Percentiles rank a stretch among this genome's conserved stretches.
These are phyloP conservation scores for Geotrupes spiniger DNA, from an alignment of 2,888 invertebrate genomes.

Conservation along the genomic window DNA sequence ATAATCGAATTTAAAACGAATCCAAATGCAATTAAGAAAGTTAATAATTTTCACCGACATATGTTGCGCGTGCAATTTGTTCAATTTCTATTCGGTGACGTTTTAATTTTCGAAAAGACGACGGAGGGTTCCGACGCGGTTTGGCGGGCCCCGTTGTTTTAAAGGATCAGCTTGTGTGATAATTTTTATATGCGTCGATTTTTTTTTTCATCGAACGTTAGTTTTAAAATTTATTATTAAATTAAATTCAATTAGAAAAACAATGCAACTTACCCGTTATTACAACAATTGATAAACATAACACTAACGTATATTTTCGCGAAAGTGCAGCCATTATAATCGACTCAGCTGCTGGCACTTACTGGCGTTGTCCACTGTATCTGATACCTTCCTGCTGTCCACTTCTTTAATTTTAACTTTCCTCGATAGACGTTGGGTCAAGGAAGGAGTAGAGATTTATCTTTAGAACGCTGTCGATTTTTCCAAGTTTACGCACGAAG, in stretches of 20 bases:
- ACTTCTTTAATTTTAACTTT: constrained; percentile 21
- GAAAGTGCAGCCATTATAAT: constrained; percentile 1
- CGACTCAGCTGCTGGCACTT: constrained; percentile 18
- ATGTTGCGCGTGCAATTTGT: too few relatives aligned
- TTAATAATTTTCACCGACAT: too few relatives aligned
- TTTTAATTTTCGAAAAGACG: neutral
- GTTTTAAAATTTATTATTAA: too few relatives aligned
- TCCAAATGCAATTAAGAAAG: too few relatives aligned
- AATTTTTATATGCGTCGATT: too few relatives aligned
- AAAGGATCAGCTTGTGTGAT: too few relatives aligned
- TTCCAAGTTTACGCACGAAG: too few relatives aligned
- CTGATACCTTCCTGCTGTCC: constrained; percentile 17
- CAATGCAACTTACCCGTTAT: constrained; percentile 15
- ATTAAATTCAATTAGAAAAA: neutral
- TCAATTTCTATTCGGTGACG: too few relatives aligned
- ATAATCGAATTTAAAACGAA: too few relatives aligned
- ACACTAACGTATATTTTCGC: constrained; percentile 15
- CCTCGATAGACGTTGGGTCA: constrained; percentile 16
- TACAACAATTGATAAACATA: constrained; percentile 9
- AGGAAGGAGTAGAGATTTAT: constrained; percentile 13
- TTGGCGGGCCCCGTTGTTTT: too few relatives aligned
- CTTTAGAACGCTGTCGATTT: too few relatives aligned
- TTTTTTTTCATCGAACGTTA: too few relatives aligned
- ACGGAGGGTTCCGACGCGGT: neutral
- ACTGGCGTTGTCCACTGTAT: constrained; percentile 15